A percentile compares a stretch with the other conserved stretches of the same genome.
Evolutionary conservation across 2,797 vertebrate species (phyloP).

Genomic region (Rhinichthys osculus): DNA sequence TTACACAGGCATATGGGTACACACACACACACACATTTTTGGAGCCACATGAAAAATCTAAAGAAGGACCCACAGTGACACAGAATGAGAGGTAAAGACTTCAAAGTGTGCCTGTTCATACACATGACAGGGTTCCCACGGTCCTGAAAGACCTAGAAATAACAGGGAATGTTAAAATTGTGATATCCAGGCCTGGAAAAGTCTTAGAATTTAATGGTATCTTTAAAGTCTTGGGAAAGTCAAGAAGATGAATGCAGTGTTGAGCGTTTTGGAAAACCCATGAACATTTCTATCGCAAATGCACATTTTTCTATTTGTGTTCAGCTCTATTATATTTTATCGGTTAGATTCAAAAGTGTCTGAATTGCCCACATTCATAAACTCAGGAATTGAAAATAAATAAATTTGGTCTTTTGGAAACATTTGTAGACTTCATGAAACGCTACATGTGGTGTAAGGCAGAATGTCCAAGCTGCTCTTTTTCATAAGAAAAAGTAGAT

Average conservation of each 20-base stretch:
- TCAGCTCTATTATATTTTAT: background rate
- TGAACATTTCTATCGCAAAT: background rate
- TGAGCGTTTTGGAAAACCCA: background rate
- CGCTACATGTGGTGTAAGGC: background rate
- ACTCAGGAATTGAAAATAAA: too few relatives aligned
- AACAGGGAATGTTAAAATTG: constrained; percentile 12
- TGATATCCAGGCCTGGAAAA: background rate
- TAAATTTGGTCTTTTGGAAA: background rate
- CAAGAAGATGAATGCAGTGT: background rate
- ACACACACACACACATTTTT: background rate
- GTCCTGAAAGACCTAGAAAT: constrained; percentile 12
- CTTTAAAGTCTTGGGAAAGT: background rate
- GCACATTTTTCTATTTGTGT: background rate
- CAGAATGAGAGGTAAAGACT: constrained; percentile 17
- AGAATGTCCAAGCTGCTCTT: background rate
- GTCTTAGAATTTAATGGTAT: constrained; percentile 7
- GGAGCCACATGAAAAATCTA: constrained; percentile 4
- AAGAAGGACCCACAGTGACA: constrained; percentile 8
- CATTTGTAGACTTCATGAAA: background rate
- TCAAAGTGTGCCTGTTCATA: constrained; percentile 26
- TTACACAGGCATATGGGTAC: constrained; percentile 21
- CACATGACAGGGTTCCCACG: constrained; percentile 36
- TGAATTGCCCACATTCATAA: background rate
- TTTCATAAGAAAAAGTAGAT: background rate
- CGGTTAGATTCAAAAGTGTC: background rate